Evolutionary conservation across 2,113 vertebrate genomes (phyloP).

Genomic region (Platichthys stellatus): DNA sequence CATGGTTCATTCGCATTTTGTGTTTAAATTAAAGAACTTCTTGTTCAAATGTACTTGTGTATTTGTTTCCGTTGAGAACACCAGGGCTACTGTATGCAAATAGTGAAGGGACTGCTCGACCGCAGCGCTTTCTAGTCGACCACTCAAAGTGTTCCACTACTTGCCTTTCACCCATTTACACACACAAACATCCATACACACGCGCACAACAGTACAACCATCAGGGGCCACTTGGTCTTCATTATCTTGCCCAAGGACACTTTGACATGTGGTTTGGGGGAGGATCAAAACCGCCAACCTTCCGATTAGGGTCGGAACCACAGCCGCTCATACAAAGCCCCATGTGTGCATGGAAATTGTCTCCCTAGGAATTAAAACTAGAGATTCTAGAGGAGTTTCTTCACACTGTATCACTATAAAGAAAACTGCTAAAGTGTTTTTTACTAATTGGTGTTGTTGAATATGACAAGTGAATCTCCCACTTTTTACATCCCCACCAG

Average conservation of each 20-base stretch:
- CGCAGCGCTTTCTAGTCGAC: neutral
- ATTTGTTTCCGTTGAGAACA: too few relatives aligned
- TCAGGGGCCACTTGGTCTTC: neutral
- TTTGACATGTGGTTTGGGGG: neutral
- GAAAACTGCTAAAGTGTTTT: too few relatives aligned
- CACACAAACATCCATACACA: neutral
- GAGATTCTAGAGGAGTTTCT: neutral
- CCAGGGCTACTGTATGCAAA: neutral
- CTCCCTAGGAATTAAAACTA: neutral
- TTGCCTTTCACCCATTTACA: neutral
- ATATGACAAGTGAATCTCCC: too few relatives aligned
- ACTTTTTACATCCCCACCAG: neutral
- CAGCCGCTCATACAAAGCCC: neutral
- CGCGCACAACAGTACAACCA: neutral
- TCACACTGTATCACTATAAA: neutral
- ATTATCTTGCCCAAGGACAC: neutral
- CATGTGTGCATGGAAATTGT: neutral
- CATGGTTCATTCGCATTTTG: neutral
- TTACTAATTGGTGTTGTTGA: too few relatives aligned
- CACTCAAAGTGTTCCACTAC: neutral
- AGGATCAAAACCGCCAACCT: neutral
- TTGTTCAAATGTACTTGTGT: neutral
- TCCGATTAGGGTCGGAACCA: neutral
- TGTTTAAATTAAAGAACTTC: neutral
- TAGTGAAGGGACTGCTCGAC: neutral